Base-by-base conservation (phyloP, 1,140 invertebrate genomes). In the Panulirus ornatus region DNA sequence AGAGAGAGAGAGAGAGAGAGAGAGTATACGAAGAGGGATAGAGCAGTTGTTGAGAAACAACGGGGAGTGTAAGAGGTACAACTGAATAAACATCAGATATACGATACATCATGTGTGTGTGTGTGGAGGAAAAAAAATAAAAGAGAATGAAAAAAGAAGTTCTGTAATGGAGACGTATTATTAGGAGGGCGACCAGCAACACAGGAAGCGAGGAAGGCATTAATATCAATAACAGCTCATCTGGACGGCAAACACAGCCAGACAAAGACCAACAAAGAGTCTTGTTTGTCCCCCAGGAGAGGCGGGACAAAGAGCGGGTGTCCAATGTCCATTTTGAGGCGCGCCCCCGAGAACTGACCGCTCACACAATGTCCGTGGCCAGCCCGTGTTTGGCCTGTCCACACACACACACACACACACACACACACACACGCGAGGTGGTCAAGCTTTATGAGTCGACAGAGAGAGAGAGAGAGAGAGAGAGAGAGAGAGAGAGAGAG, bases 171-270 rank as follows among this genome's bases (percentile, higher is more conserved):
- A n/a, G n/a, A n/a, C n/a, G n/a, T n/a, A n/a, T n/a, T n/a, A n/a
- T n/a, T n/a, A n/a, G n/a, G n/a, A n/a, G n/a, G n/a, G n/a, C n/a
- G n/a, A n/a, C n/a, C n/a, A n/a, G n/a, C n/a, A n/a, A n/a, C n/a
- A n/a, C n/a, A n/a, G n/a, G n/a, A n/a, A n/a, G 36, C 34, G 30
- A 27, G 70, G 36, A 54, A 54, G 63, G 19, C 83, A 85, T 85
- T 85, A 73, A 85, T 85, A 85, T 85, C 83, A 85, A 71, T 85
- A 66, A 85, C 83, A 66, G 83, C 83, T 85, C 83, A 85, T 85
- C 83, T 85, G 83, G 70, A 73, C 27, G 47, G 66, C 44, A 85
- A 85, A 85, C 83, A 85, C 66, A 22, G 47, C 14, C 70, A 85
- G 75, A 85, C 83, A 85, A 85, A 34, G 70, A 36, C 42, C 27